A percentile compares a stretch with the other conserved stretches of the same genome.
These are phyloP conservation scores for Hirtodrosophila cameraria DNA, from an alignment of 2,888 invertebrate species.

Conservation along the genomic window DNA sequence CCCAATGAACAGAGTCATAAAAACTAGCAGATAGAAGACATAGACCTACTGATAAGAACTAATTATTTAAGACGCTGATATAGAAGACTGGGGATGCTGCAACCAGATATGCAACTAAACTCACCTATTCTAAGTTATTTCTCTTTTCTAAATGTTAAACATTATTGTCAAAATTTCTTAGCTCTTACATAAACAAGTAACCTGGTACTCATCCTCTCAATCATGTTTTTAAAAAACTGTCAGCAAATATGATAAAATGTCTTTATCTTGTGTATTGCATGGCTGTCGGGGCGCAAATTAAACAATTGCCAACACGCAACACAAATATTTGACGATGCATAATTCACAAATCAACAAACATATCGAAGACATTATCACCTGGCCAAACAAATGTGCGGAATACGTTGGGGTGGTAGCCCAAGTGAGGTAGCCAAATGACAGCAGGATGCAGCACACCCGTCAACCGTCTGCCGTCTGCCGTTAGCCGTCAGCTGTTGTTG, in stretches of 20 bases:
- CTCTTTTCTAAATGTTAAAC: too few relatives aligned
- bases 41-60: slow-evolving; percentile 59
- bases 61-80: slow-evolving; percentile 59
- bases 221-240: too few relatives aligned
- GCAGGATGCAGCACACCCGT: slow-evolving; percentile 71
- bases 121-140: too few relatives aligned
- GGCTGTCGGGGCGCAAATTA: not conserved
- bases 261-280: too few relatives aligned
- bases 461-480: slow-evolving; percentile 17
- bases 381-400: slow-evolving; percentile 16
- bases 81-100: slow-evolving; percentile 51
- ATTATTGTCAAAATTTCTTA: too few relatives aligned
- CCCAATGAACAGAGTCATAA: slow-evolving; percentile 35
- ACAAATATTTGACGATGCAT: slow-evolving; percentile 19
- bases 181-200: too few relatives aligned
- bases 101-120: slow-evolving; percentile 34
- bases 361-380: slow-evolving; percentile 62
- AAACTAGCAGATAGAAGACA: slow-evolving; percentile 37
- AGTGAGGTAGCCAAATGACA: slow-evolving; percentile 71
- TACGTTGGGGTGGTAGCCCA: slow-evolving; percentile 37
- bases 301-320: slow-evolving; percentile 18
- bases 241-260: too few relatives aligned
- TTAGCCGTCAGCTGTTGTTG: slow-evolving; percentile 26
- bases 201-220: too few relatives aligned
- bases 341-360: slow-evolving; percentile 51